Evolutionary conservation across 2,888 invertebrate species (phyloP), one percentile per base, ranked within the genome.

Genomic region (Kuschelorhynchus macadamiae): DNA sequence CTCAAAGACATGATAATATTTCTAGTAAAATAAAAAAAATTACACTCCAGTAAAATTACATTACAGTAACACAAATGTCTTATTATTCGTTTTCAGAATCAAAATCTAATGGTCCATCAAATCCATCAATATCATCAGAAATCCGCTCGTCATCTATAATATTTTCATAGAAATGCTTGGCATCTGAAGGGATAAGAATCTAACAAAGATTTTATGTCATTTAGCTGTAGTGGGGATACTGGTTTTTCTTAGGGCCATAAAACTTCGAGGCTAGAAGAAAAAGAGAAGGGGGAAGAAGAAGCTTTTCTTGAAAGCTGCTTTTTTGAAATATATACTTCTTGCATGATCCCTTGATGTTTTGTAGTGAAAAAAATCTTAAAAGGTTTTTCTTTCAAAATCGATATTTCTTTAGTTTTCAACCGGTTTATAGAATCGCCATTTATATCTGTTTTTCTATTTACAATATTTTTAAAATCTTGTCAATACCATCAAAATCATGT

Each of bases 71-170:
- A 17, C 12, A 17, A 20, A 46, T 8, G 18, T 9, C 46, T 46
- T 17, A 46, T 46, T 46, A 46, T 46, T 46, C 18, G 18, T 17
- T 17, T n/a, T 46, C 46, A 17, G 18, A 9, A 17, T 46, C 46
- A 46, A 46, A 46, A 46, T 46, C 46, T 46, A 46, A 46, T 9
- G 18, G 1, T 14, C 46, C 46, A 46, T 46, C 46, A 46, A 46
- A 46, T 46, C 46, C 46, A 46, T 46, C 46, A 46, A 46, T 17
- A 17, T 46, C 46, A 20, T 20, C 46, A 18, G n/a, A 46, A n/a
- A 20, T 20, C 18, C 18, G 9, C 8, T 20, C 18, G 16, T 17
- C 18, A 46, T 17, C 17, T 39, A 39, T 46, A 8, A 46, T 46
- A 5, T 46, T 44, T 46, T 17, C 46, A 46, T 46, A 46, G 18